phyloP scores from a whole-genome alignment of 2,113 vertebrate species.

The Lamprologus ornatipinnis region DNA sequence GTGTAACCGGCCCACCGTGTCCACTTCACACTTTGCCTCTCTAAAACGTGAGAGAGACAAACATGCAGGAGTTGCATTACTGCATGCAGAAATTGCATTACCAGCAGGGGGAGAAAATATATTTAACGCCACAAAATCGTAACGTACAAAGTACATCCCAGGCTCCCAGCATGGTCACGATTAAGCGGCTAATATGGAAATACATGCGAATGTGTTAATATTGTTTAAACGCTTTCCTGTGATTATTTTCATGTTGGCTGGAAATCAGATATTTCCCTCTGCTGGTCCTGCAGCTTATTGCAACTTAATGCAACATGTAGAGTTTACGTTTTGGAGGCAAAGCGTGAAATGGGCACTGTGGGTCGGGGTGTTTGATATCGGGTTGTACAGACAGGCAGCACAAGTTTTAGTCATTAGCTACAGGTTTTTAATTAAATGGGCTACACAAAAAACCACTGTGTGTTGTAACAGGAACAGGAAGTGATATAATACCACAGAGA shows the following conservation, averaged over 20 bases:
- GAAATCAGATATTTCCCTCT: background rate
- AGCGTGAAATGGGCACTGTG: background rate
- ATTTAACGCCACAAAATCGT: background rate
- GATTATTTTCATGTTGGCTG: fast-evolving
- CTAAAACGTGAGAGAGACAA: background rate
- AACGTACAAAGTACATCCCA: fast-evolving
- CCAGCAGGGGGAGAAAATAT: background rate
- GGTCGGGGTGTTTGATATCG: background rate
- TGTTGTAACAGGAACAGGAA: background rate
- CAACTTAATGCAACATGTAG: background rate
- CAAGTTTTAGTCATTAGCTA: background rate
- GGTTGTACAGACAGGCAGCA: background rate
- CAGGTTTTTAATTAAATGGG: background rate
- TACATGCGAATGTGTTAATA: background rate
- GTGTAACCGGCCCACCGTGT: background rate
- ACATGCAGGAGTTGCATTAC: fast-evolving
- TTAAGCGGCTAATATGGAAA: background rate
- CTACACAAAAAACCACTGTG: background rate
- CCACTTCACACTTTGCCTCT: background rate
- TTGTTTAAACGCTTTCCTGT: background rate
- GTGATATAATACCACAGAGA: background rate
- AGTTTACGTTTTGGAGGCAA: background rate
- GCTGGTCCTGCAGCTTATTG: fast-evolving
- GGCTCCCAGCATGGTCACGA: fast-evolving
- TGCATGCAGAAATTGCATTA: background rate